These are phyloP conservation scores for Phyto melanocephala DNA, from an alignment of 2,888 invertebrate species.

Conservation along the genomic window DNA sequence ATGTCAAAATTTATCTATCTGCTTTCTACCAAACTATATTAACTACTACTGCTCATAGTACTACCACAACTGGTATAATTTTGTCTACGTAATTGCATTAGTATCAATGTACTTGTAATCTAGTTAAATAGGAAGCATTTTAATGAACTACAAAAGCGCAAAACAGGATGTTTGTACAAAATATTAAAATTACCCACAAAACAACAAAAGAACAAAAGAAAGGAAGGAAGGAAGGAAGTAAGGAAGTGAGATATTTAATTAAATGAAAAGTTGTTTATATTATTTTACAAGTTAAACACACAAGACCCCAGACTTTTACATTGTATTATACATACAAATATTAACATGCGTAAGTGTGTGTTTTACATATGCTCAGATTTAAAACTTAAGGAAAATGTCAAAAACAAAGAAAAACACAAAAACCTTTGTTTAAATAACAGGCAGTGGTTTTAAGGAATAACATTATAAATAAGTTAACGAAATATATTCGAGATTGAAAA, in stretches of 20 bases:
- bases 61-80: background rate
- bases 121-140: slow-evolving; percentile 18
- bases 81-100: background rate
- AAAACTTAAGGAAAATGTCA: background rate
- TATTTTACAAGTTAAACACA: background rate
- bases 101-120: slow-evolving; percentile 25
- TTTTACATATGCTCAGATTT: too few species aligned
- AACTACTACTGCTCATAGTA: background rate
- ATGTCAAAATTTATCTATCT: background rate
- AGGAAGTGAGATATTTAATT: too few species aligned
- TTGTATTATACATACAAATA: too few species aligned
- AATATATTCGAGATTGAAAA: background rate
- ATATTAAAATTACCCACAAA: background rate
- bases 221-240: slow-evolving; percentile 2
- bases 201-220: too few species aligned
- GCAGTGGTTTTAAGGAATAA: background rate
- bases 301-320: too few species aligned
- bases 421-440: background rate
- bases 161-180: background rate
- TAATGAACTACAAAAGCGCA: background rate
- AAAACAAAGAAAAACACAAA: slow-evolving; percentile 10
- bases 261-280: slow-evolving; percentile 1
- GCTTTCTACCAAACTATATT: background rate
- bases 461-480: too few species aligned
- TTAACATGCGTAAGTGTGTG: too few species aligned